These are phyloP conservation scores for Emydoidea blandingii DNA, from an alignment of 2,797 vertebrate genomes.

Conservation along the genomic window DNA sequence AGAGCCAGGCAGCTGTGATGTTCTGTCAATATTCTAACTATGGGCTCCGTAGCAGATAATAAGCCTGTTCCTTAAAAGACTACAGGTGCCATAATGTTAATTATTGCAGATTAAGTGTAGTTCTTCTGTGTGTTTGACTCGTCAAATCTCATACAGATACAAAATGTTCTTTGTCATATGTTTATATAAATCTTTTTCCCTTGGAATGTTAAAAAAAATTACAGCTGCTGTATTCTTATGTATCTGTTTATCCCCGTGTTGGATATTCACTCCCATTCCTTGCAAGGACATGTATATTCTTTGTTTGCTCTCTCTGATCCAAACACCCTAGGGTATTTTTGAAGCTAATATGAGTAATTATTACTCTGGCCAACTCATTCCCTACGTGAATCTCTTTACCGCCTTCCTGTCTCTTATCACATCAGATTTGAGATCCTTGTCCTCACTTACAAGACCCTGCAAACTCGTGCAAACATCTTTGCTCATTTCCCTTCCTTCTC, in stretches of 20 bases:
- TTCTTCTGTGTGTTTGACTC: neutral
- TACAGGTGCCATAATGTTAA: neutral
- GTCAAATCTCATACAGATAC: neutral
- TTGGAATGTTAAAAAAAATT: neutral
- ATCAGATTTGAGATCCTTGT: neutral
- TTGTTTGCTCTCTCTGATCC: neutral
- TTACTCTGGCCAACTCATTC: fast-evolving
- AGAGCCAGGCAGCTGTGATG: neutral
- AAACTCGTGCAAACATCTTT: fast-evolving
- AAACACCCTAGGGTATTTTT: neutral
- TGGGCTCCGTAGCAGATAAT: neutral
- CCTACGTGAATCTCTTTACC: fast-evolving
- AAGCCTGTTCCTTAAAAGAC: neutral
- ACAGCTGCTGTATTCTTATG: fast-evolving
- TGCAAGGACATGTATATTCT: neutral
- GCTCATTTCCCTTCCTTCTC: fast-evolving
- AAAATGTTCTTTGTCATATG: neutral
- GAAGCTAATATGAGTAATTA: fast-evolving
- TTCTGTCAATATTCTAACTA: neutral
- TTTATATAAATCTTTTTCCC: neutral
- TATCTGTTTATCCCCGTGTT: neutral
- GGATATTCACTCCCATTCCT: neutral
- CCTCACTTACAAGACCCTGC: neutral
- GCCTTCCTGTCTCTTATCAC: fast-evolving
- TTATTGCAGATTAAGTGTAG: fast-evolving